These are phyloP conservation scores for Drosophila pandora DNA, from an alignment of 1,140 invertebrate genomes.

Conservation along the genomic window DNA sequence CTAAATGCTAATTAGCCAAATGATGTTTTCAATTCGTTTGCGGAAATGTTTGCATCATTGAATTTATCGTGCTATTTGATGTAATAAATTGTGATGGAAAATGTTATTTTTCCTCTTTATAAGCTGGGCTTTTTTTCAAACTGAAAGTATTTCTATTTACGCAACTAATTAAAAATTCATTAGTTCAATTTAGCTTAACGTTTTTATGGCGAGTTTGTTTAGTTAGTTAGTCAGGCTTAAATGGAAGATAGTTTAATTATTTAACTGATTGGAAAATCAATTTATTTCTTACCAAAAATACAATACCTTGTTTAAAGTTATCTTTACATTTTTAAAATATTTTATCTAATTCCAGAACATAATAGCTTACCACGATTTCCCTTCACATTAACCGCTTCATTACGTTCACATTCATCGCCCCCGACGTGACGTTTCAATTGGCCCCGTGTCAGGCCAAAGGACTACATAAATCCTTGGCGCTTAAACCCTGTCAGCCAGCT, in stretches of 20 bases:
- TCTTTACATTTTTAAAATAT: no score
- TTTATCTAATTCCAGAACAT: no score
- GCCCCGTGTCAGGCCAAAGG: slow-evolving; percentile 59
- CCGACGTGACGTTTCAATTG: slow-evolving; percentile 78
- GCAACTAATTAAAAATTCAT: neutral
- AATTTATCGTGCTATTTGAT: neutral
- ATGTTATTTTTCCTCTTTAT: slow-evolving; percentile 1
- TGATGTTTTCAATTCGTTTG: slow-evolving; percentile 21
- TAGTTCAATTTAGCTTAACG: neutral
- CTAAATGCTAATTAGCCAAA: slow-evolving; percentile 41
- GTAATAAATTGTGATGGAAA: neutral
- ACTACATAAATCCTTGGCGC: slow-evolving; percentile 71
- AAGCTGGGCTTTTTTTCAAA: neutral
- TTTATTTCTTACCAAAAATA: no score
- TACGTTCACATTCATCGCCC: slow-evolving; percentile 71
- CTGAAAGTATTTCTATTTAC: neutral
- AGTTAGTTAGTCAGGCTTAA: neutral
- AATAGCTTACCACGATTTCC: slow-evolving; percentile 9
- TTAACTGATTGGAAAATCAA: no score
- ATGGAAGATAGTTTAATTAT: neutral
- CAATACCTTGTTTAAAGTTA: no score
- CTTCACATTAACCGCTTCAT: slow-evolving; percentile 67
- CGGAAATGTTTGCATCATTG: slow-evolving; percentile 15
- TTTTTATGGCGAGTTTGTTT: neutral
- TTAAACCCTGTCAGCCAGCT: slow-evolving; percentile 24